Evolutionary conservation across 2,888 invertebrate species (phyloP).

Genomic region (Tortricodes alternella): DNA sequence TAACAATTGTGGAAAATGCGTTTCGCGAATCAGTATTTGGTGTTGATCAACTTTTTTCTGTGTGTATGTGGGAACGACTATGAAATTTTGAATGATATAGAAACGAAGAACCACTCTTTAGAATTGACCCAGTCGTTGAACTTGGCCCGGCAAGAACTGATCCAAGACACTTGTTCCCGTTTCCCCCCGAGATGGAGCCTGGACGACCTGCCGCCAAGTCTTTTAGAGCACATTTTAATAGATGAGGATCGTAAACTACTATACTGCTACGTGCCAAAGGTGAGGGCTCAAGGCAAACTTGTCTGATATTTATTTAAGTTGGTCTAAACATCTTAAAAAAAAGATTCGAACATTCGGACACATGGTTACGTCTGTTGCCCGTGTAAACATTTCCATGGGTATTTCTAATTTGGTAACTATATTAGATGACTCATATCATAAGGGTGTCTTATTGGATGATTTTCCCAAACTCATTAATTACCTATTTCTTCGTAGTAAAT

Average conservation of each 20-base stretch:
- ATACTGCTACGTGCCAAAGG: constrained; percentile 97
- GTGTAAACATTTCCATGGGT: constrained; percentile 3
- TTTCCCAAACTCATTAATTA: no score
- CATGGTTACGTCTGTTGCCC: neutral
- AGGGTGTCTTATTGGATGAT: no score
- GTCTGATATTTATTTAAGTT: constrained; percentile 32
- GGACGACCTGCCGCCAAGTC: constrained; percentile 77
- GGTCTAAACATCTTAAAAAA: neutral
- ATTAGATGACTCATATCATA: no score
- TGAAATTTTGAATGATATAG: constrained; percentile 51
- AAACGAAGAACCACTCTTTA: constrained; percentile 67
- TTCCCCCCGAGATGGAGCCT: constrained; percentile 67
- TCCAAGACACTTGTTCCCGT: constrained; percentile 84
- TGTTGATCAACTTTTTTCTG: constrained; percentile 42
- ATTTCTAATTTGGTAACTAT: no score
- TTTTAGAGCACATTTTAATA: constrained; percentile 91
- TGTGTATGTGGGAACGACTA: constrained; percentile 56
- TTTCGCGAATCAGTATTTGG: constrained; percentile 9
- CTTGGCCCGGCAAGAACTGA: constrained; percentile 83
- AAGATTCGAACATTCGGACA: neutral
- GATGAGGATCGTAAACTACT: constrained; percentile 92
- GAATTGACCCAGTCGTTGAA: constrained; percentile 85
- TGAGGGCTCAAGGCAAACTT: constrained; percentile 72
- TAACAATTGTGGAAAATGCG: constrained; percentile 33
- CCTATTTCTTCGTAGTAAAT: no score